Evolutionary conservation across 53 echinoderm and acorn worm genomes (phyloP).

Genomic region (Zoroaster sp.): DNA sequence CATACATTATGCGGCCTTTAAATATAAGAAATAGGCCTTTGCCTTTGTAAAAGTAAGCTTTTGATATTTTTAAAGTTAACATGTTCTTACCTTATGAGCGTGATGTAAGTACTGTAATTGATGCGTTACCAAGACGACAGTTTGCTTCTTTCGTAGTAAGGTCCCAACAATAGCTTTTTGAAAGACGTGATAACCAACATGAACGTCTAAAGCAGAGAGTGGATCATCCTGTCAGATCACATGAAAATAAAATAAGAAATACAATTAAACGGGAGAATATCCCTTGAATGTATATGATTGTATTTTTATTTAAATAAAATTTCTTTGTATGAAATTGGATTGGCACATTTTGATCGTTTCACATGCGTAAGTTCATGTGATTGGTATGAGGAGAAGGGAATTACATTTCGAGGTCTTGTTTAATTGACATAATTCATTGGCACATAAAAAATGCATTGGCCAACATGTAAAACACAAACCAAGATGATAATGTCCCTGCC

Average conservation of each 20-base stretch:
- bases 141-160: constrained; percentile 35
- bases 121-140: constrained; percentile 68
- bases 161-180: constrained; percentile 32
- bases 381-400: neutral
- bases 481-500: constrained; percentile 52
- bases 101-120: constrained; percentile 62
- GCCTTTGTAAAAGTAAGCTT: neutral
- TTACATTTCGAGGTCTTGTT: neutral
- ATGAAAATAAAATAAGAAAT: neutral
- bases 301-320: neutral
- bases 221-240: constrained; percentile 50
- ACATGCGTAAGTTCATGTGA: neutral
- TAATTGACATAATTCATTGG: neutral
- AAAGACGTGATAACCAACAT: constrained; percentile 64
- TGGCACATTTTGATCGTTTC: neutral
- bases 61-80: neutral
- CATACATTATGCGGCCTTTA: too few relatives aligned
- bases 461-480: neutral
- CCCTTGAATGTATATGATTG: neutral
- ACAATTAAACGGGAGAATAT: neutral
- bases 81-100: constrained; percentile 56
- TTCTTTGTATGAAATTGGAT: neutral
- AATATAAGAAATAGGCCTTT: neutral
- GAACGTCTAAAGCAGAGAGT: constrained; percentile 63
- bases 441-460: neutral